Evolutionary conservation across 2,888 invertebrate species (phyloP).

Genomic region (Prosopocoilus inquinatus): DNA sequence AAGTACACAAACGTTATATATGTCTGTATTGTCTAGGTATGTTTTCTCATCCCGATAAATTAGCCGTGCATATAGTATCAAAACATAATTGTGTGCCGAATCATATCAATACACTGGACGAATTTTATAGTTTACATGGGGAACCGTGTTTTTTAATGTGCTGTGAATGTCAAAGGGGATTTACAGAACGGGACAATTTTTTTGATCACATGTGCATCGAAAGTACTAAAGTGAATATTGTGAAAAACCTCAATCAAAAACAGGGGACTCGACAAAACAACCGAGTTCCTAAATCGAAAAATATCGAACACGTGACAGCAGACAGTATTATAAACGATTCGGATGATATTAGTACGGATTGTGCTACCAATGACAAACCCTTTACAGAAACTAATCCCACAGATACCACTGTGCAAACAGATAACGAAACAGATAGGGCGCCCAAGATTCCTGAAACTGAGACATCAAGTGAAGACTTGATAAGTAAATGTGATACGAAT

Average conservation of each 20-base stretch:
- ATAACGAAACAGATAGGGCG: too few relatives aligned
- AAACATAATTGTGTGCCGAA: constrained; percentile 76
- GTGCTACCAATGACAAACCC: too few relatives aligned
- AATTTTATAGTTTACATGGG: constrained; percentile 62
- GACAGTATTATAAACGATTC: constrained; percentile 28
- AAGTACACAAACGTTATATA: constrained; percentile 76
- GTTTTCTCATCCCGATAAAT: constrained; percentile 76
- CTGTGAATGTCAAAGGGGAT: constrained; percentile 76
- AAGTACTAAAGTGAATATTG: constrained; percentile 19
- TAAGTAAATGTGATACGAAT: too few relatives aligned
- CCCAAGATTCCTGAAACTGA: too few relatives aligned
- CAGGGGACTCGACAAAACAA: constrained; percentile 3
- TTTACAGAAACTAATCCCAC: too few relatives aligned
- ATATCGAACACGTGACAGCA: constrained; percentile 29
- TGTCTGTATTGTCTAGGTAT: constrained; percentile 82
- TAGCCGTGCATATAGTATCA: constrained; percentile 73
- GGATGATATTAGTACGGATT: constrained; percentile 9
- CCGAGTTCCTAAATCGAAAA: constrained; percentile 5
- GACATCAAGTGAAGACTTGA: too few relatives aligned
- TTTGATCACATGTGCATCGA: constrained; percentile 67
- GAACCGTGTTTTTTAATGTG: constrained; percentile 76
- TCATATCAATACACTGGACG: constrained; percentile 63
- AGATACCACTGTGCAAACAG: too few relatives aligned
- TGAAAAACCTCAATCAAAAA: not conserved
- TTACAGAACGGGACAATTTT: constrained; percentile 73